A percentile compares a stretch with the other conserved stretches of the same genome.
Conservation (phyloP, 2,797 vertebrate genomes). For the Peromyscus melanophrys region DNA sequence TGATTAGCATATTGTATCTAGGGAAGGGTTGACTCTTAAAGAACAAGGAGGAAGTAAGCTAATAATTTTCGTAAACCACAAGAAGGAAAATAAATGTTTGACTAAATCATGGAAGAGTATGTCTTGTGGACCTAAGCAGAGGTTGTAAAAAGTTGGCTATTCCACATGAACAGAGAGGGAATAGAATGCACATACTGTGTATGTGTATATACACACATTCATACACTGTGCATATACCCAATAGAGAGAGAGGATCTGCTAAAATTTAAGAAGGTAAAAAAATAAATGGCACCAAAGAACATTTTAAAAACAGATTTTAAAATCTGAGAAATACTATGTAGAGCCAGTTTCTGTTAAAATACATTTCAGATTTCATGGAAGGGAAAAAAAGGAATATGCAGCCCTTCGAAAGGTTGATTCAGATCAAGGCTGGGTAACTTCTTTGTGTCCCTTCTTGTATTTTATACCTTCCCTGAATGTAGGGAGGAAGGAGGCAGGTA, state of each 20-base stretch:
- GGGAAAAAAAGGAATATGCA: not conserved
- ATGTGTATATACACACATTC: not conserved
- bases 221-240: not conserved
- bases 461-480: not conserved
- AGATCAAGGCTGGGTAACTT: not conserved
- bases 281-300: not conserved
- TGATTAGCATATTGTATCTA: not conserved
- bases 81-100: slow-evolving; percentile 41
- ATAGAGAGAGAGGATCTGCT: not conserved
- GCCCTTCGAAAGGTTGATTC: slow-evolving; percentile 4
- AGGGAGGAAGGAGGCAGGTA: slow-evolving; percentile 36
- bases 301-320: not conserved
- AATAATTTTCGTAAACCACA: slow-evolving; percentile 21
- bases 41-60: slow-evolving; percentile 21
- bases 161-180: not conserved
- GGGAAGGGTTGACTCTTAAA: slow-evolving; percentile 21
- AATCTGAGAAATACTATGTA: not conserved
- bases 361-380: slow-evolving; percentile 38
- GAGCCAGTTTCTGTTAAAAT: slow-evolving; percentile 44
- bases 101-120: slow-evolving; percentile 24
- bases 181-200: not conserved
- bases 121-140: not conserved
- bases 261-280: slow-evolving; percentile 16
- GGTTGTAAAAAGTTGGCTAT: not conserved
- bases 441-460: slow-evolving; percentile 27